Evolutionary conservation across 2,797 vertebrate genomes (phyloP).

Genomic region (Amphiprion clarkii): DNA sequence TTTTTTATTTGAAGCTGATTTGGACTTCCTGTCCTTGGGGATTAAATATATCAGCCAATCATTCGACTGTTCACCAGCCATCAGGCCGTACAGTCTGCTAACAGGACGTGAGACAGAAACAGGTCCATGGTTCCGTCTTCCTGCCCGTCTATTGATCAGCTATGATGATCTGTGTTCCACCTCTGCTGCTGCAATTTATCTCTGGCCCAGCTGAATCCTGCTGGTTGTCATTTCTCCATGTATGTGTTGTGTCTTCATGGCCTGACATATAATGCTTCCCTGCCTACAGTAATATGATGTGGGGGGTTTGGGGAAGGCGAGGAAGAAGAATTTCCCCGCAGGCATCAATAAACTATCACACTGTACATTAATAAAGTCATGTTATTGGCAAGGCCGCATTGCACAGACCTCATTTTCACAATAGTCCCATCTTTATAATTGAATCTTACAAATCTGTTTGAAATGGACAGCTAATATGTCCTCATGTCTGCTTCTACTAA

Average conservation of each 20-base stretch:
- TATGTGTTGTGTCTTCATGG: slow-evolving; percentile 34
- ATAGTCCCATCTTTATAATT: slow-evolving; percentile 43
- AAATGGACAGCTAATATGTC: slow-evolving; percentile 22
- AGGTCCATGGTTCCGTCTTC: slow-evolving; percentile 23
- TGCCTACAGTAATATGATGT: slow-evolving; percentile 17
- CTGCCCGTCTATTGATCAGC: slow-evolving; percentile 57
- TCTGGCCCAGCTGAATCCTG: slow-evolving; percentile 14
- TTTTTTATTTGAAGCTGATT: slow-evolving; percentile 77
- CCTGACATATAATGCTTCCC: slow-evolving; percentile 12
- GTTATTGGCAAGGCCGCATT: slow-evolving; percentile 52
- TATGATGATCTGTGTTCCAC: slow-evolving; percentile 28
- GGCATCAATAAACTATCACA: slow-evolving; percentile 51
- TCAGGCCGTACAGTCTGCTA: slow-evolving; percentile 42
- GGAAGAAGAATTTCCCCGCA: slow-evolving; percentile 39
- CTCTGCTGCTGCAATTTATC: slow-evolving; percentile 33
- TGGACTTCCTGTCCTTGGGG: slow-evolving; percentile 75
- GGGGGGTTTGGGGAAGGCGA: slow-evolving; percentile 2
- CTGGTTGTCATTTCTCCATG: slow-evolving; percentile 24
- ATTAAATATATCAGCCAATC: slow-evolving; percentile 77
- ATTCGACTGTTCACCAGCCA: slow-evolving; percentile 47
- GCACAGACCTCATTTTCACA: slow-evolving; percentile 55
- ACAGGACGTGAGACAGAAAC: slow-evolving; percentile 37
- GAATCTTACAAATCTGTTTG: slow-evolving; percentile 43
- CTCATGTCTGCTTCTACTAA: slow-evolving; percentile 24
- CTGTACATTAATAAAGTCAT: slow-evolving; percentile 53